Conservation (phyloP, 2,888 invertebrate species). For the Temnothorax unifasciatus region DNA sequence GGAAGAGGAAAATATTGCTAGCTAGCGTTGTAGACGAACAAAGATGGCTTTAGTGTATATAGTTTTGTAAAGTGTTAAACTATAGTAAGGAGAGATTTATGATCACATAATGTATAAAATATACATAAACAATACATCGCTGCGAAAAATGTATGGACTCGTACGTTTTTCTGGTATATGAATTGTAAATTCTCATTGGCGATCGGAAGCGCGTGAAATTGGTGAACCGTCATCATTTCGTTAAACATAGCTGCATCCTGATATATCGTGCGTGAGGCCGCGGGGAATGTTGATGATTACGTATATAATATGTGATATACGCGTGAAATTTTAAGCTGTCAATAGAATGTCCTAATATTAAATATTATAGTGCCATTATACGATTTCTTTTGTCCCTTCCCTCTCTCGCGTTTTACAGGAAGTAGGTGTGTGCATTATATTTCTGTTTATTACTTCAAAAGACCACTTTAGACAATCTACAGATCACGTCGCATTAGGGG, state of each 20-base stretch:
- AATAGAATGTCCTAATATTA: conserved; percentile 84
- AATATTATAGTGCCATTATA: conserved; percentile 84
- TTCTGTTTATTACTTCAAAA: neutral
- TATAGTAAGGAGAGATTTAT: conserved; percentile 73
- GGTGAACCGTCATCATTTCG: conserved; percentile 80
- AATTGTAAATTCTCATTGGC: conserved; percentile 39
- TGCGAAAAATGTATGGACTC: conserved; percentile 25
- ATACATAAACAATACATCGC: conserved; percentile 25
- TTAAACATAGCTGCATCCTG: conserved; percentile 79
- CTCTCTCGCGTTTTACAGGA: conserved; percentile 19
- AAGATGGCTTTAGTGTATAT: conserved; percentile 85
- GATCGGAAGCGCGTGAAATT: conserved; percentile 68
- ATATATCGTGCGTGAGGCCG: conserved; percentile 70
- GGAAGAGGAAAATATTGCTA: conserved; percentile 74
- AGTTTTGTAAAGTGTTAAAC: conserved; percentile 86
- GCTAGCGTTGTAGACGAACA: conserved; percentile 81
- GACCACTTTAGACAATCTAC: neutral
- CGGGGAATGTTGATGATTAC: conserved; percentile 70
- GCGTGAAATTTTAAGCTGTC: conserved; percentile 84
- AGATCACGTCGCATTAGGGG: neutral
- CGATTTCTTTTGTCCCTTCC: conserved; percentile 87
- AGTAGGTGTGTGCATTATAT: neutral
- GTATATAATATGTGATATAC: conserved; percentile 79
- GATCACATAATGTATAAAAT: conserved; percentile 11
- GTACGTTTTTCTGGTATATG: conserved; percentile 33